Evolutionary conservation across 2,888 invertebrate genomes (phyloP).

Genomic region (Hecatera dysodea): DNA sequence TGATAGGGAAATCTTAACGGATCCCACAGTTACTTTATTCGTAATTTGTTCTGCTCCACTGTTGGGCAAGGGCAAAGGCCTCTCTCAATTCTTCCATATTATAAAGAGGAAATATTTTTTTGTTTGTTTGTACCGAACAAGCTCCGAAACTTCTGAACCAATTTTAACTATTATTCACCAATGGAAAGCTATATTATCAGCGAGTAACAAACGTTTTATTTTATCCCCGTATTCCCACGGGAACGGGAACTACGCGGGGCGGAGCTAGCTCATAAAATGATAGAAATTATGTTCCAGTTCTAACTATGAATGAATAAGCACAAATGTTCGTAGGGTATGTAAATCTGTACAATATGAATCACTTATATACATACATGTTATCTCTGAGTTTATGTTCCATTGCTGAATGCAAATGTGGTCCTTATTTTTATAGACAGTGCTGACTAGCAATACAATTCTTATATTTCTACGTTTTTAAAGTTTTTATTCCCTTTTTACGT

Average conservation of each 20-base stretch:
- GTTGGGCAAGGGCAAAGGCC: too few relatives aligned
- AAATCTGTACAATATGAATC: conserved; percentile 51
- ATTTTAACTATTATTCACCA: too few relatives aligned
- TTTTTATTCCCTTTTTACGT: neutral
- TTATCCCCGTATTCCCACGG: neutral
- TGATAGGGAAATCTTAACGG: conserved; percentile 3
- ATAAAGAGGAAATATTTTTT: too few relatives aligned
- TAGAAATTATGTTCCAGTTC: conserved; percentile 10
- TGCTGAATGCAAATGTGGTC: conserved; percentile 46
- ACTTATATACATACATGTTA: conserved; percentile 46
- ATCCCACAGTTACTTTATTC: too few relatives aligned
- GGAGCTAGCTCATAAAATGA: conserved; percentile 28
- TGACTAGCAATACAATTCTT: conserved; percentile 17
- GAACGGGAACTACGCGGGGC: neutral
- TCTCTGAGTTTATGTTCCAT: conserved; percentile 31
- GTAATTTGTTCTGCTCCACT: too few relatives aligned
- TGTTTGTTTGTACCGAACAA: too few relatives aligned
- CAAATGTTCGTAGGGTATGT: conserved; percentile 43
- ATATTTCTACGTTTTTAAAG: neutral
- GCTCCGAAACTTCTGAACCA: too few relatives aligned
- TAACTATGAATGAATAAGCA: conserved; percentile 42
- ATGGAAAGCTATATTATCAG: too few relatives aligned
- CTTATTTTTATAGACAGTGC: conserved; percentile 36
- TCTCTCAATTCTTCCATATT: too few relatives aligned
- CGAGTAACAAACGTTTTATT: too few relatives aligned